Evolutionary conservation across 2,113 vertebrate genomes (phyloP).

Genomic region (Microcebus jonahi): DNA sequence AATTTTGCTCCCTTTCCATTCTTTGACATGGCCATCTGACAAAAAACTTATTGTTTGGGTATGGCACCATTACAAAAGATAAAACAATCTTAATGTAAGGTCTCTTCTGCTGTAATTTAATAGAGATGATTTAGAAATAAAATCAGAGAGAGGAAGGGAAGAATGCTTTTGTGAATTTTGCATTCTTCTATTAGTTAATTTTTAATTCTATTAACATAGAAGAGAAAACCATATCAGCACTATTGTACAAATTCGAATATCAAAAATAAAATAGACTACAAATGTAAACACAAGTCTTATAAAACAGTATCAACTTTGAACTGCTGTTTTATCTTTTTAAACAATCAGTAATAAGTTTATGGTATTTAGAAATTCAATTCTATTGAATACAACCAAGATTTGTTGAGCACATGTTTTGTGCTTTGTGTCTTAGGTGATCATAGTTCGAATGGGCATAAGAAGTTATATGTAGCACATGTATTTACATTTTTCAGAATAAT

Average conservation of each 20-base stretch:
- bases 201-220: slow-evolving; percentile 2
- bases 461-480: neutral
- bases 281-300: neutral
- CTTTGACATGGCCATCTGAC: slow-evolving; percentile 22
- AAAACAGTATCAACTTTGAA: neutral
- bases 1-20: slow-evolving; percentile 7
- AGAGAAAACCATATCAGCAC: neutral
- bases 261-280: neutral
- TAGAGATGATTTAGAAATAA: slow-evolving; percentile 40
- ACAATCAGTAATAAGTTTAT: neutral
- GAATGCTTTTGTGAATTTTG: neutral
- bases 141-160: neutral
- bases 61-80: neutral
- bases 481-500: neutral
- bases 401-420: neutral
- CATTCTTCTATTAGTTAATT: slow-evolving; percentile 1
- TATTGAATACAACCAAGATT: neutral
- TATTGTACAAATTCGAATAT: slow-evolving; percentile 17
- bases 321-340: slow-evolving; percentile 24
- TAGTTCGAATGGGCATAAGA: neutral
- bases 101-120: slow-evolving; percentile 32
- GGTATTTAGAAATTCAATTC: neutral
- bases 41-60: neutral
- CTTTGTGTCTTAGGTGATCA: neutral
- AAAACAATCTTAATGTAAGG: neutral